phyloP scores from a whole-genome alignment of 2,888 invertebrate genomes.

The Pasiphila rectangulata region DNA sequence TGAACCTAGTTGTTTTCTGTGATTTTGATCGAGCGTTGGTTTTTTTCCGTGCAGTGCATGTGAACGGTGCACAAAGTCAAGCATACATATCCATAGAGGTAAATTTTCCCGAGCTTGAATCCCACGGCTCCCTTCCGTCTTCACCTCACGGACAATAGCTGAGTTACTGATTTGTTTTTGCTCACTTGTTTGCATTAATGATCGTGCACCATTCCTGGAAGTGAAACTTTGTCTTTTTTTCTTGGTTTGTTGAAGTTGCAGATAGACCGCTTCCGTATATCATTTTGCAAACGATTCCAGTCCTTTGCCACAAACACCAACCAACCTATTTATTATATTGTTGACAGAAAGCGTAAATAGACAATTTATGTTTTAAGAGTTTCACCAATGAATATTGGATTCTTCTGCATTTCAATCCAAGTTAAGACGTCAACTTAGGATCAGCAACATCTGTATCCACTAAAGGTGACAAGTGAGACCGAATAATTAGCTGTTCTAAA shows the following conservation, averaged over 20 bases:
- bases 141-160: constrained; percentile 64
- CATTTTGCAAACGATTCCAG: constrained; percentile 49
- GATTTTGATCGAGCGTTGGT: constrained; percentile 35
- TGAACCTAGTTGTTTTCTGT: constrained; percentile 34
- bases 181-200: constrained; percentile 66
- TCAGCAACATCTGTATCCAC: constrained; percentile 63
- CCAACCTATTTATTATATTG: constrained; percentile 53
- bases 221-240: constrained; percentile 64
- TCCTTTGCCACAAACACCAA: constrained; percentile 51
- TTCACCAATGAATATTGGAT: no score
- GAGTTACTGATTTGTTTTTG: constrained; percentile 63
- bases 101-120: constrained; percentile 67
- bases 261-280: constrained; percentile 58
- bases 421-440: constrained; percentile 43
- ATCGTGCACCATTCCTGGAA: constrained; percentile 68
- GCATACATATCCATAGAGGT: constrained; percentile 35
- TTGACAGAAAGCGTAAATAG: constrained; percentile 36
- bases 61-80: constrained; percentile 45
- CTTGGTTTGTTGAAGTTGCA: constrained; percentile 52
- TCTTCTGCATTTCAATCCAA: constrained; percentile 37
- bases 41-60: constrained; percentile 47
- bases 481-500: constrained; percentile 52
- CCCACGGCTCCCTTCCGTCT: constrained; percentile 72
- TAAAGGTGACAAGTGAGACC: constrained; percentile 61
- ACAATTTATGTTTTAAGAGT: neutral